Conservation (phyloP, 1,140 invertebrate genomes). For the Propsilocerus akamusi region DNA sequence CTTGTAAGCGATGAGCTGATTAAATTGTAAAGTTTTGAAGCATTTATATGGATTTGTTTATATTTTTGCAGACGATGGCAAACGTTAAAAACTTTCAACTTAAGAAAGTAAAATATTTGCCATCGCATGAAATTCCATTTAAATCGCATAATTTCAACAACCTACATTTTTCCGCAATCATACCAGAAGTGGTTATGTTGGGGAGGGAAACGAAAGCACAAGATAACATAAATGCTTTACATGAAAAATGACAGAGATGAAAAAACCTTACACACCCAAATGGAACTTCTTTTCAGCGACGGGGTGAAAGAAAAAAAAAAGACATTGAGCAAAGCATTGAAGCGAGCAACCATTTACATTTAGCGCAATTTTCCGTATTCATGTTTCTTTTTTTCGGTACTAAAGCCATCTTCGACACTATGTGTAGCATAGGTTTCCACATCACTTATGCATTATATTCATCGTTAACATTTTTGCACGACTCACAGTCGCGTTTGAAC, state of each 20-base stretch:
- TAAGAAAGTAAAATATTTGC: no score
- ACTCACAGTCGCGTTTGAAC: background rate
- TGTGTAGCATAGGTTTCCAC: background rate
- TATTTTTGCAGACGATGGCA: no score
- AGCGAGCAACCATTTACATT: conserved; percentile 2
- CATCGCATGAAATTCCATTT: no score
- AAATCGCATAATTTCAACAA: no score
- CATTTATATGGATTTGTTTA: no score
- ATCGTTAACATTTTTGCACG: background rate
- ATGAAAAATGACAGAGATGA: background rate
- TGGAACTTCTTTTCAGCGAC: background rate
- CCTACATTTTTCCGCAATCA: no score
- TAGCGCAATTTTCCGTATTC: background rate
- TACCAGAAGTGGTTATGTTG: no score
- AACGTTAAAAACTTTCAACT: no score
- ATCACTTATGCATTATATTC: background rate
- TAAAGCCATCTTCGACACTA: background rate
- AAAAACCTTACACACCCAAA: background rate
- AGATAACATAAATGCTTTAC: conserved; percentile 4
- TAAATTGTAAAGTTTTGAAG: no score
- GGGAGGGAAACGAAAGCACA: no score
- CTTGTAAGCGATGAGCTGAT: no score
- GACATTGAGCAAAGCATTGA: background rate
- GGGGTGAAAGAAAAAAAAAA: no score
- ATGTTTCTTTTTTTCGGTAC: background rate